Evolutionary conservation across 2,888 invertebrate species (phyloP), one percentile per base, ranked within the genome.

Genomic region (Ellobium chinense): DNA sequence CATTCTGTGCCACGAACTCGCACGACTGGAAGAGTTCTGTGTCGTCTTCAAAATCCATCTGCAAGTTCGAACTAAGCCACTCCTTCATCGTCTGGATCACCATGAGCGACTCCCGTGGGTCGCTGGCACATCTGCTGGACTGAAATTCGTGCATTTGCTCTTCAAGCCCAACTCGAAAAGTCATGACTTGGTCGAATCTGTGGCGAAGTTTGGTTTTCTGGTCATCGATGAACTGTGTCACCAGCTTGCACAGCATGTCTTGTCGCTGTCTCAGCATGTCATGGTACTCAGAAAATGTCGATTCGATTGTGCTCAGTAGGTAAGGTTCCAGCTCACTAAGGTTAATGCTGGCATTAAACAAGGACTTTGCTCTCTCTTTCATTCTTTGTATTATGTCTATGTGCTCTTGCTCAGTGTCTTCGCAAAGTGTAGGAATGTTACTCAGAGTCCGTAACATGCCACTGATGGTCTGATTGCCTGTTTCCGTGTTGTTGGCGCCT

Each of bases 261-360:
- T 91, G 90, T 34, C 90, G 82, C 54, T 87, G 84, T 62, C 90
- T 90, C 54, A 91, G 79, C 7, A 90, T 84, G 29, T 90, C 85
- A 76, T 89, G 84, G 70, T 88, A 91, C 68, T 91, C 90, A 37
- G 90, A 90, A 81, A 91, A 91, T 1, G 89, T 89, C 78, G 90
- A 90, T 75, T 90, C 89, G 36, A 91, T 90, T 66, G 86, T 84
- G 36, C 83, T 81, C 31, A 86, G 81, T 7, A 91, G 73, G 56
- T 88, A 87, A 31, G 89, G 82, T 73, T 91, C 90, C 12, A 87
- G 83, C 18, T 90, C 77, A 73, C 90, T 90, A 9, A 91, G 84
- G 18, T 88, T 84, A 78, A 90, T 91, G 5, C 89, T 89, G 4
- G 88, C 87, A 79, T 90, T 91, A 4, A 88, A 89, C 18, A 90